Base-by-base conservation (phyloP, 1,140 invertebrate species). In the Zaprionus taronus region DNA sequence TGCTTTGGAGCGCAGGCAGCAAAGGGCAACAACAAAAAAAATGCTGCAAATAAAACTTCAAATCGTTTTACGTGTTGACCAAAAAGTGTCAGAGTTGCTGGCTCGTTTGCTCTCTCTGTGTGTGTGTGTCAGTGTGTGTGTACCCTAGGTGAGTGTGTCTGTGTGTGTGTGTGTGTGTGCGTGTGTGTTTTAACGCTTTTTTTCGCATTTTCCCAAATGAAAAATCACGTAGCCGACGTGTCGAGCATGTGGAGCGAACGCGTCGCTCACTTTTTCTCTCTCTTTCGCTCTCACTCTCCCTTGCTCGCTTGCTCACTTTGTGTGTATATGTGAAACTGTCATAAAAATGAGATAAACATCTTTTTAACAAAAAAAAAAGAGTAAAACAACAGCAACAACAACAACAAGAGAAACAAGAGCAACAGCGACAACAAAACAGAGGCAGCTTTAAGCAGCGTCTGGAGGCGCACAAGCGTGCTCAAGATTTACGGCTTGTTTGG, bases 261-360 rank as follows among this genome's bases (percentile, higher is more conserved):
- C 24, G 41, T 49, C 55, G 41, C 55, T 58, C 51, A 38, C 15
- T 56, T 22, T 38, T 9, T 26, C 53, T 56, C 53, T 56, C 26
- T 56, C 24, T 56, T 20, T 22, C 47, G 9, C 47, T 51, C 47
- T 11, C 20, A 4, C 6, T 56, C 26, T 56, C 26, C n/a, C 20
- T 49, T 20, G 12, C 47, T 24, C 20, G 20, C 47, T 14, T 20
- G 9, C 47, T 60, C 22, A 4, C 24, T 28, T 22, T 31, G 22
- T 61, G 17, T 38, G 58, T 53, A 34, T 64, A 60, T 71, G 60
- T 64, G 68, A 74, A 81, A 74, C 80, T 82, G 80, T 67, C 80
- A 75, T 83, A 83, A 82, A 83, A 71, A 38, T 63, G 63, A 79
- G 80, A 82, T 82, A 75, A 53, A 64, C 78, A 83, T 82, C 75